phyloP scores from a whole-genome alignment of 2,797 vertebrate genomes.

The Chlorospingus flavigularis region DNA sequence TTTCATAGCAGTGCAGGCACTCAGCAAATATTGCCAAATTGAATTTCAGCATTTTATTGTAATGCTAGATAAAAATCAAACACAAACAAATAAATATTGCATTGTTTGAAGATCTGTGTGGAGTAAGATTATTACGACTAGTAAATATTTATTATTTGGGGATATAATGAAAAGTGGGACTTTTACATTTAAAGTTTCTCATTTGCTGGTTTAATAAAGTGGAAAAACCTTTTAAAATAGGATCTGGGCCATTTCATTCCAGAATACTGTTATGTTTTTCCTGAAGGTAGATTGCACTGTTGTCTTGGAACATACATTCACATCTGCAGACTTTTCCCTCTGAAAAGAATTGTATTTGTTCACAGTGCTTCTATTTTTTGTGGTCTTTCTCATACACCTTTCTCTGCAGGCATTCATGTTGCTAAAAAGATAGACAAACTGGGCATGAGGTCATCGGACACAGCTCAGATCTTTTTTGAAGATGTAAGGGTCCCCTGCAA shows the following conservation, averaged over 20 bases:
- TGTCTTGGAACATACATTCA: neutral
- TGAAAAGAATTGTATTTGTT: neutral
- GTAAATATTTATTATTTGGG: neutral
- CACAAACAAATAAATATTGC: neutral
- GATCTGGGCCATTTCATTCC: neutral
- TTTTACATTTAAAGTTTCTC: neutral
- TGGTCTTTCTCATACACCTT: neutral
- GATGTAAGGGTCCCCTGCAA: slow-evolving; percentile 82
- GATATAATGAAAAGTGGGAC: neutral
- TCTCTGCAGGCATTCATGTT: slow-evolving; percentile 79
- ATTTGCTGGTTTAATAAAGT: neutral
- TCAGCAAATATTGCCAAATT: neutral
- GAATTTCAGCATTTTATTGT: neutral
- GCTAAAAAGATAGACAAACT: slow-evolving; percentile 86
- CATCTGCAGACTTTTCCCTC: neutral
- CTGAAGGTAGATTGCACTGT: neutral
- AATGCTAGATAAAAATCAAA: neutral
- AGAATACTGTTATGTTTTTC: neutral
- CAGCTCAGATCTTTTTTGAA: slow-evolving; percentile 86
- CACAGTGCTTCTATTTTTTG: neutral
- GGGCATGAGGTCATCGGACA: slow-evolving; percentile 86
- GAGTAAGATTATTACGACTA: neutral
- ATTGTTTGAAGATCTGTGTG: neutral
- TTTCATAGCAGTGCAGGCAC: neutral
- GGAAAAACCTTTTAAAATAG: neutral